Percentiles rank a stretch among this genome's conserved stretches.
Evolutionary conservation across 2,797 vertebrate genomes (phyloP).

Genomic region (Macroramphosus scolopax): DNA sequence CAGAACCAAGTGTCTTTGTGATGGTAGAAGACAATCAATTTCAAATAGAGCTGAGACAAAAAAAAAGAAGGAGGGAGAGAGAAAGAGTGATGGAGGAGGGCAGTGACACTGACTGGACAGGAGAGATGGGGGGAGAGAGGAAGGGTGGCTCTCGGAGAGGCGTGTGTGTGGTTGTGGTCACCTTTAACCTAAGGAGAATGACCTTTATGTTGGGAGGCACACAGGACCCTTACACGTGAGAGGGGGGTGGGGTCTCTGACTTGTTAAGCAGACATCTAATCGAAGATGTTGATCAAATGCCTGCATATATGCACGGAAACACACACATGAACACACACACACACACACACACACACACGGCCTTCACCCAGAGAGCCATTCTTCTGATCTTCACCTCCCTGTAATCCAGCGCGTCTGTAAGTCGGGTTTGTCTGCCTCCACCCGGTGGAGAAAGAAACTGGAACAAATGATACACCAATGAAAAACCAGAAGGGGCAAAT

Average conservation of each 20-base stretch:
- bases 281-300: slow-evolving; percentile 71
- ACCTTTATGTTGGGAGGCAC: slow-evolving; percentile 55
- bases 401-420: slow-evolving; percentile 45
- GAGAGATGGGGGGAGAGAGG: slow-evolving; percentile 47
- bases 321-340: slow-evolving; percentile 13
- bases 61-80: slow-evolving; percentile 44
- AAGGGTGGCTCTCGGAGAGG: slow-evolving; percentile 40
- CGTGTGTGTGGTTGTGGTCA: slow-evolving; percentile 22
- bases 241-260: slow-evolving; percentile 39
- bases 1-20: slow-evolving; percentile 87
- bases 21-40: slow-evolving; percentile 88
- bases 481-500: slow-evolving; percentile 71
- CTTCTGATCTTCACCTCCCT: slow-evolving; percentile 53
- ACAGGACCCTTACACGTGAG: slow-evolving; percentile 33
- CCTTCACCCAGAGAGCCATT: slow-evolving; percentile 45
- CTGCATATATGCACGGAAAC: slow-evolving; percentile 27
- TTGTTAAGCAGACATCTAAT: slow-evolving; percentile 73
- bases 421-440: slow-evolving; percentile 61
- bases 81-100: slow-evolving; percentile 58
- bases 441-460: slow-evolving; percentile 61
- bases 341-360: slow-evolving; percentile 12
- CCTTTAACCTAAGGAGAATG: slow-evolving; percentile 64
- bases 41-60: slow-evolving; percentile 76
- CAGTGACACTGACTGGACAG: slow-evolving; percentile 59
- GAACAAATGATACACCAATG: slow-evolving; percentile 66